Evolutionary conservation across 64 coral and sea anemone species (phyloP).

Genomic region (Stichodactyla mertensii): DNA sequence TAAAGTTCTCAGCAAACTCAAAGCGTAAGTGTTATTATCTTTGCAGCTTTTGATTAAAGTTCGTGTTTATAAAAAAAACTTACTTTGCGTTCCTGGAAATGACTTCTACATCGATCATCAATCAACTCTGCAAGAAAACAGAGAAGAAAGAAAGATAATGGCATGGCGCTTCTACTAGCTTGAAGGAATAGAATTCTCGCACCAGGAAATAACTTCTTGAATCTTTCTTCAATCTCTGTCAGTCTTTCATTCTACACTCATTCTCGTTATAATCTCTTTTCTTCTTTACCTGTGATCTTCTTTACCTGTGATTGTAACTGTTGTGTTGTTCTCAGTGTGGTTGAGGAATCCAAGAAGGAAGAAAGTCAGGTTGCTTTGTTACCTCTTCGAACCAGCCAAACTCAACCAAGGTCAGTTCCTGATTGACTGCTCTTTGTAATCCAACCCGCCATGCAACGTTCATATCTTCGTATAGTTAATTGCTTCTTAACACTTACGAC

Average conservation of each 20-base stretch:
- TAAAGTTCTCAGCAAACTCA: constrained; percentile 54
- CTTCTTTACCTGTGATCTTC: not conserved
- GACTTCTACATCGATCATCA: not conserved
- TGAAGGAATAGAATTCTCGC: too few relatives aligned
- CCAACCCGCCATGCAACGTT: not conserved
- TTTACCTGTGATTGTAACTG: not conserved
- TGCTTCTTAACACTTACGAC: too few relatives aligned
- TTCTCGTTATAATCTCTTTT: not conserved
- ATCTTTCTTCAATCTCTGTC: not conserved
- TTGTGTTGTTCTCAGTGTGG: not conserved
- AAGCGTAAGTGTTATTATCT: constrained; percentile 42
- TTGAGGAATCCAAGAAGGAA: not conserved
- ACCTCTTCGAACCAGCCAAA: not conserved
- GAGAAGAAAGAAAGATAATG: too few relatives aligned
- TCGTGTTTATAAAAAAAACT: not conserved
- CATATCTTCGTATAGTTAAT: not conserved
- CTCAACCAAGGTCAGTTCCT: not conserved
- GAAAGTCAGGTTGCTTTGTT: constrained; percentile 6
- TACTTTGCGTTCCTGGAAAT: not conserved
- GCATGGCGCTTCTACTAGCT: too few relatives aligned
- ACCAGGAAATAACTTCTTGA: too few relatives aligned
- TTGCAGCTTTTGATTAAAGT: not conserved
- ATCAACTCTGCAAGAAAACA: too few relatives aligned
- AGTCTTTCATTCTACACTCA: not conserved
- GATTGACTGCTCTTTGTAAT: not conserved